phyloP scores from a whole-genome alignment of 2,113 vertebrate species.

The Ctenomys sociabilis region DNA sequence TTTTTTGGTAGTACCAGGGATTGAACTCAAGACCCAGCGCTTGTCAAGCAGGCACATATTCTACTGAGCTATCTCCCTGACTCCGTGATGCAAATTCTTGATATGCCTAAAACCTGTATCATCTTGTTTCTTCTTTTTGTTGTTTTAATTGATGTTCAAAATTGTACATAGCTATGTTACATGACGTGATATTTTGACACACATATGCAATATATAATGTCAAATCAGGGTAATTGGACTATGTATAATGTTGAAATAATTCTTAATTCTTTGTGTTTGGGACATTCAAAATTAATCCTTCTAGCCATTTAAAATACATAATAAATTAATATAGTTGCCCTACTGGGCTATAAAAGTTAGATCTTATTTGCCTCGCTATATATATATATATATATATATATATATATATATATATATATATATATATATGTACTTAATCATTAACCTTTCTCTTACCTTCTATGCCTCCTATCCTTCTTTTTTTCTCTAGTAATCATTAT shows the following conservation, averaged over 20 bases:
- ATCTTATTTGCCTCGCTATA: not conserved
- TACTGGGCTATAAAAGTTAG: not conserved
- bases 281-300: not conserved
- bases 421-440: no score
- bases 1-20: no score
- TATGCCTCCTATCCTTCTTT: not conserved
- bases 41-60: no score
- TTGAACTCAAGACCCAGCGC: no score
- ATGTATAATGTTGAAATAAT: not conserved
- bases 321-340: not conserved
- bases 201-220: not conserved
- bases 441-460: not conserved
- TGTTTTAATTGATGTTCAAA: not conserved
- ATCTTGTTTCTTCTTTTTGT: not conserved
- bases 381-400: no score
- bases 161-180: not conserved
- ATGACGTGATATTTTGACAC: not conserved
- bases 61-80: no score
- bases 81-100: not conserved
- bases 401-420: no score
- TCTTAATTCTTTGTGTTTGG: not conserved
- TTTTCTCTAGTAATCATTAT: not conserved
- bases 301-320: not conserved
- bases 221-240: not conserved
- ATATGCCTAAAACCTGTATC: not conserved